phyloP scores from a whole-genome alignment of 2,113 vertebrate genomes.

The Clupea harengus region DNA sequence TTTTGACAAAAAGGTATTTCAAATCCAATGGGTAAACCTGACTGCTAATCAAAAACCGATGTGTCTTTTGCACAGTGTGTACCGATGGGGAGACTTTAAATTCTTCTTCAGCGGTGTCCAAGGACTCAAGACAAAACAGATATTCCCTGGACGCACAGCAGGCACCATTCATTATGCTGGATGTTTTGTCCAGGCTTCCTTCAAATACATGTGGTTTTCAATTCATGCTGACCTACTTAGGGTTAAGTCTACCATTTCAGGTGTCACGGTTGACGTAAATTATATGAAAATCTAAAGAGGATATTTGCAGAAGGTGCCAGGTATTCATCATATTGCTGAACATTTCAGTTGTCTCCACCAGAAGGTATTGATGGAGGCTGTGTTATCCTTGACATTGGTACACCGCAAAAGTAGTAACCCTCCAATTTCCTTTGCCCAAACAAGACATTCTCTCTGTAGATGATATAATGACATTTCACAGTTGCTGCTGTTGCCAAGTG shows the following conservation, averaged over 20 bases:
- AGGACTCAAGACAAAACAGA: slow-evolving; percentile 11
- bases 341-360: not conserved
- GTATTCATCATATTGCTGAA: not conserved
- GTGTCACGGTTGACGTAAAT: not conserved
- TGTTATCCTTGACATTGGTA: not conserved
- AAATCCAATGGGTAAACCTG: not conserved
- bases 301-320: not conserved
- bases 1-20: not conserved
- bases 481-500: not conserved
- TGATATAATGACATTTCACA: not conserved
- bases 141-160: slow-evolving; percentile 3
- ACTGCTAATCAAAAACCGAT: not conserved
- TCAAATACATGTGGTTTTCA: slow-evolving; percentile 19
- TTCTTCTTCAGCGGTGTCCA: not conserved
- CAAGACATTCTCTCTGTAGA: not conserved
- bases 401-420: not conserved
- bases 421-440: not conserved
- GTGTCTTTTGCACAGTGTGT: not conserved
- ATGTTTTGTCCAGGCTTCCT: slow-evolving; percentile 2
- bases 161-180: not conserved
- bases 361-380: not conserved
- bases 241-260: slow-evolving; percentile 18
- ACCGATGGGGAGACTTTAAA: not conserved
- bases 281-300: not conserved
- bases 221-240: slow-evolving; percentile 10